Evolutionary conservation across 2,113 vertebrate genomes (phyloP).

Genomic region (Pseudois nayaur): DNA sequence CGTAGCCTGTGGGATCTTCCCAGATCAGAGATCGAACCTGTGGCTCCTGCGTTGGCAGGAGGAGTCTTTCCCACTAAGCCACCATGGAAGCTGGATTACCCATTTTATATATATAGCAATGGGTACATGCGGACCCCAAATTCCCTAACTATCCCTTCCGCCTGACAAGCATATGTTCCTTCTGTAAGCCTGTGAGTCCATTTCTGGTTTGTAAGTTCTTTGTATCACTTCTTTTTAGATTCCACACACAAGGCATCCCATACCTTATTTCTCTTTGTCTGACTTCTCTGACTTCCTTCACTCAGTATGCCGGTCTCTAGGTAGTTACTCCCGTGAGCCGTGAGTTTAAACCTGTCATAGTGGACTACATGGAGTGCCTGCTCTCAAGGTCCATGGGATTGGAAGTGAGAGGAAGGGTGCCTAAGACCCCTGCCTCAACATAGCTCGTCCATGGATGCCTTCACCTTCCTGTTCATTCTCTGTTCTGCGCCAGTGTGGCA

Average conservation of each 20-base stretch:
- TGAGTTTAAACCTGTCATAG: neutral
- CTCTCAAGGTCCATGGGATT: neutral
- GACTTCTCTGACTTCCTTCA: neutral
- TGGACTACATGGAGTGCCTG: no score
- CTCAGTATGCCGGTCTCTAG: neutral
- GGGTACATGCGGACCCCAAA: neutral
- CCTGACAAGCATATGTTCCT: neutral
- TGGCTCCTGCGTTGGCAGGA: neutral
- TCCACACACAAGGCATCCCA: neutral
- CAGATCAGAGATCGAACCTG: accelerated
- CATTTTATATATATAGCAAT: neutral
- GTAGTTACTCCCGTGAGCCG: neutral
- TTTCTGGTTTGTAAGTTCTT: neutral
- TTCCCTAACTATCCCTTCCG: neutral
- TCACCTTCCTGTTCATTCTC: no score
- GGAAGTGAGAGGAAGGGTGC: neutral
- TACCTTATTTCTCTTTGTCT: neutral
- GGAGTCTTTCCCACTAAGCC: neutral
- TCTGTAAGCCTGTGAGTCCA: neutral
- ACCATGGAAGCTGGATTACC: neutral
- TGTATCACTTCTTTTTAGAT: neutral
- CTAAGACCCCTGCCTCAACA: accelerated
- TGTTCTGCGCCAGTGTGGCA: conserved; percentile 36
- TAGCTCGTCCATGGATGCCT: accelerated
- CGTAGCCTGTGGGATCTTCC: neutral